A percentile compares a stretch with the other conserved stretches of the same genome.
Evolutionary conservation across 2,113 vertebrate genomes (phyloP).

Genomic region (Laticauda colubrina): DNA sequence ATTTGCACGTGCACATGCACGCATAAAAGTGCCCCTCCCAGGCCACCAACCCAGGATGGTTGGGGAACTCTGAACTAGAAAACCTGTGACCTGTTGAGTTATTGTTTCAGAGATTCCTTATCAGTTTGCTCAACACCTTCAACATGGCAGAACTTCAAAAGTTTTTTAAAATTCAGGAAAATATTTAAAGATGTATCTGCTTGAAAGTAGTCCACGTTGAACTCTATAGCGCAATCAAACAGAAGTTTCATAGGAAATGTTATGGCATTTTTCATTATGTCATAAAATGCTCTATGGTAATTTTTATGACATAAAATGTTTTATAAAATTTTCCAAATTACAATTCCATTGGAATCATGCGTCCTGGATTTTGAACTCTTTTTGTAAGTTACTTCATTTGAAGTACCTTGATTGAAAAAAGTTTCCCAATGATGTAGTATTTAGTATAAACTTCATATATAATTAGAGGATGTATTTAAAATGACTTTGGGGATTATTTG

Average conservation of each 20-base stretch:
- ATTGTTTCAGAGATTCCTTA: not conserved
- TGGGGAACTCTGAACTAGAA: not conserved
- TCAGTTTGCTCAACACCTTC: not conserved
- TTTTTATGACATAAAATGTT: not conserved
- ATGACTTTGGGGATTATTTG: not conserved
- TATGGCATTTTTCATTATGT: not conserved
- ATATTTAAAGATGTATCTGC: not conserved
- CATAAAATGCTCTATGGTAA: not conserved
- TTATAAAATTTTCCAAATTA: not conserved
- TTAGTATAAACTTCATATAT: not conserved
- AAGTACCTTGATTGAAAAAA: not conserved
- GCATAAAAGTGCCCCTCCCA: too few species aligned
- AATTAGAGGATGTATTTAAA: not conserved
- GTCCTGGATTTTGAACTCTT: not conserved
- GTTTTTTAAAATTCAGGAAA: not conserved
- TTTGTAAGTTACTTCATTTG: not conserved
- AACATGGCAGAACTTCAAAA: not conserved
- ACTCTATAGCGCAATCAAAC: not conserved
- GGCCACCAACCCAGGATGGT: too few species aligned
- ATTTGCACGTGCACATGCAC: too few species aligned
- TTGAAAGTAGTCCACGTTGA: not conserved
- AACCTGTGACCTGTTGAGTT: not conserved
- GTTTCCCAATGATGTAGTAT: not conserved
- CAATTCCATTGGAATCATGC: not conserved
- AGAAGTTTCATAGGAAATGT: not conserved